Evolutionary conservation across 2,797 vertebrate species (phyloP), one percentile per base, ranked within the genome.

Genomic region (Gymnopithys bicolor): DNA sequence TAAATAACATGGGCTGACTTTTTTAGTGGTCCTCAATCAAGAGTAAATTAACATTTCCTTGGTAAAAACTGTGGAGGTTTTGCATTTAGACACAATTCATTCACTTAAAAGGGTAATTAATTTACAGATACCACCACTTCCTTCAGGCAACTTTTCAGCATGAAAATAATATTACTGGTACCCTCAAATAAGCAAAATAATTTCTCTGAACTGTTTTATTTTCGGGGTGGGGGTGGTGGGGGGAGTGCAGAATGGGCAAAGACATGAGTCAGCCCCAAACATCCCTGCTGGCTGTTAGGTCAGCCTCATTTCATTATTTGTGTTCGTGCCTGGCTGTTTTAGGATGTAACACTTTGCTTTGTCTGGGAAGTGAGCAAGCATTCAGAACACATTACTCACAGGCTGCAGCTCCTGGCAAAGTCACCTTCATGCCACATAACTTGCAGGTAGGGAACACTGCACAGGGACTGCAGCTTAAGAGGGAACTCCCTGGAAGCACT

Each of bases 331-430:
- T 46, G 49, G 56, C 73, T 95, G 75, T 85, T 91, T 69, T 41
- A 89, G 95, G 76, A 79, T 25, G 37, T 49, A 89, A 84, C 91
- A 91, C 66, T 56, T 78, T 18, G 0, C 59, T 90, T 87, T 92
- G 78, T 56, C 94, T 90, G 78, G 46, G 75, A 84, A 92, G 70
- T 1, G 2, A 95, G 85, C 41, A 51, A 75, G 76, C 58, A 32
- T 78, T 95, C 89, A 28, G 94, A 94, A 69, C 64, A 77, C 78
- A 95, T 94, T 91, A 94, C 68, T 95, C 84, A 96, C 67, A 93
- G 82, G 48, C 84, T 90, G 95, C 78, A 84, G 93, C 71, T 90
- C 55, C 88, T 71, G 77, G 64, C 79, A 96, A 96, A 93, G 96
- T 94, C 94, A 96, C 94, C 92, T 97, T 96, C 78, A 68, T 60